Evolutionary conservation across 1,140 invertebrate species (phyloP), one percentile per base, ranked within the genome.

Genomic region (Plodia interpunctella): DNA sequence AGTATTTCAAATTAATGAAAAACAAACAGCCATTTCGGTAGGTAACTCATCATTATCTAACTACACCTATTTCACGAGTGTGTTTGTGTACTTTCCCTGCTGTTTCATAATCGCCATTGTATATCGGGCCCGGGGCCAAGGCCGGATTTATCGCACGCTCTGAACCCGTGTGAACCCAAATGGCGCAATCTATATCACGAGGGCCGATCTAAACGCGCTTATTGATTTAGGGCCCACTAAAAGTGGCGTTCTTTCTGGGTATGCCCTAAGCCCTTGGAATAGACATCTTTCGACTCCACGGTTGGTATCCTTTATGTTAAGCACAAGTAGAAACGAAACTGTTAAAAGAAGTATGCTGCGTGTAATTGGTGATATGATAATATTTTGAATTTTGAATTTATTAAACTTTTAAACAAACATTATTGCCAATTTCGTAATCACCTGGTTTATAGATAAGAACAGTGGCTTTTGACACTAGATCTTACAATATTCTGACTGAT

Each of bases 101-200:
- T 59, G 66, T 83, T 80, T 80, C 75, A 68, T 78, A 83, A 83
- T 71, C 63, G 54, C 66, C 60, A 79, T 80, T 83, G 78, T 83
- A 70, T 76, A 76, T 73, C 64, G 65, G 38, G 10, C 49, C 62
- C 35, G 77, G 70, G 80, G 82, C 75, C 82, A 83, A 83, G 82
- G 80, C 76, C 78, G 70, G 20, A 55, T 63, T 72, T 76, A 79
- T 75, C 74, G 74, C 66, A 58, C 56, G 53, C 35, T 25, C 68
- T 84, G 80, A 83, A 83, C 80, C 74, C 74, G 69, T 81, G 74
- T 80, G 78, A 85, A 83, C 80, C 57, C 75, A 51, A 20, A 66
- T 83, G 72, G 66, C 68, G 76, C 77, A 83, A 81, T 76, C 68
- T 64, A 30, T 53, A 32, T 54, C 57, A 20, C 52, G 13, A 18